A percentile compares a stretch with the other conserved stretches of the same genome.
Conservation (phyloP, 1,140 invertebrate genomes). For the Calliphora vicina region DNA sequence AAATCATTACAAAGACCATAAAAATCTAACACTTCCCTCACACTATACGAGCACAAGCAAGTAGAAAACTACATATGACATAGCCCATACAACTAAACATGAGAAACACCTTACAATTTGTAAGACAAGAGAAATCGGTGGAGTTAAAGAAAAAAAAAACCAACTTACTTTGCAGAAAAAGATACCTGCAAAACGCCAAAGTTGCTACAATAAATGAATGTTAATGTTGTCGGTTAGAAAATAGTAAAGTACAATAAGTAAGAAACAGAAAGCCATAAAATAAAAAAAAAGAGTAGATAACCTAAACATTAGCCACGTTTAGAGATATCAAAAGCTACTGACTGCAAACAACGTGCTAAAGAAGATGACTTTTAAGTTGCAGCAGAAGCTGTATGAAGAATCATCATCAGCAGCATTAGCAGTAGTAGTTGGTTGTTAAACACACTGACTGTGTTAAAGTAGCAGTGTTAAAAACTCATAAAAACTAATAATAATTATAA, state of each 20-base stretch:
- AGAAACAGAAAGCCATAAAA: neutral
- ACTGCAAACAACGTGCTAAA: neutral
- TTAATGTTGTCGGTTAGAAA: neutral
- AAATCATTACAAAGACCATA: slow-evolving; percentile 28
- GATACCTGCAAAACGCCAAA: neutral
- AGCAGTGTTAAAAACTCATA: slow-evolving; percentile 25
- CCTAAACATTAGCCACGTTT: slow-evolving; percentile 4
- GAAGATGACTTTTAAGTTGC: neutral
- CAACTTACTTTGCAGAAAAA: neutral
- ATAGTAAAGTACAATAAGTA: no score
- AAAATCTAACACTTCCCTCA: slow-evolving; percentile 19
- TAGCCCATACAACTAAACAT: neutral
- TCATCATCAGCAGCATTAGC: neutral
- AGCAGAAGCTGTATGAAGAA: neutral
- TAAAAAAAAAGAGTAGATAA: neutral
- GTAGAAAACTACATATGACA: neutral
- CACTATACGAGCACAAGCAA: neutral
- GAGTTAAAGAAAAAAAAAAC: no score
- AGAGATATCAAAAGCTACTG: slow-evolving; percentile 5
- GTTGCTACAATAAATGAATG: neutral
- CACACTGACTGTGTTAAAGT: neutral
- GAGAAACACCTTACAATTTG: slow-evolving; percentile 27
- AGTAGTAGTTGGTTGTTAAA: neutral
- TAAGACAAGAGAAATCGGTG: neutral
- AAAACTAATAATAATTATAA: slow-evolving; percentile 33